Conservation (phyloP, 2,888 invertebrate genomes). For the Ichneumoninae sp. region DNA sequence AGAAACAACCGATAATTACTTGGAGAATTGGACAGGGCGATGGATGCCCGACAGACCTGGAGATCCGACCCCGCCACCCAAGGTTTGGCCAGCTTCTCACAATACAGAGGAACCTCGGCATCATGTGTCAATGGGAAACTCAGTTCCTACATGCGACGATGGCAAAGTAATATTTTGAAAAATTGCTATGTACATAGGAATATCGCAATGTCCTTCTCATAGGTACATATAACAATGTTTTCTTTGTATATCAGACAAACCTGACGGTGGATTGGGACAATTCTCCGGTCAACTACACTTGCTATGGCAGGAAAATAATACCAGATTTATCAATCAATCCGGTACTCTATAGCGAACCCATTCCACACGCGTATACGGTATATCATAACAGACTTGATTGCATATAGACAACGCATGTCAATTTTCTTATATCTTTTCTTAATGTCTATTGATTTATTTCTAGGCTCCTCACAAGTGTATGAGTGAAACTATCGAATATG, state of each 20-base stretch:
- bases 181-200: slow-evolving; percentile 56
- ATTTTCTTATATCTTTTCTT: neutral
- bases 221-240: slow-evolving; percentile 74
- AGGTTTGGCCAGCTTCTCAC: slow-evolving; percentile 69
- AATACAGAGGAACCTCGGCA: slow-evolving; percentile 72
- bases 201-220: slow-evolving; percentile 62
- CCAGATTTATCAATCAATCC: slow-evolving; percentile 85
- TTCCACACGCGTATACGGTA: slow-evolving; percentile 87
- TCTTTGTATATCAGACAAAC: slow-evolving; percentile 85
- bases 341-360: slow-evolving; percentile 85
- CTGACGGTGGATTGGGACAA: slow-evolving; percentile 87
- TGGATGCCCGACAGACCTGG: slow-evolving; percentile 82
- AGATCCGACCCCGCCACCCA: slow-evolving; percentile 75
- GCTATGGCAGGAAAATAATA: slow-evolving; percentile 85
- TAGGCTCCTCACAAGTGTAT: slow-evolving; percentile 90
- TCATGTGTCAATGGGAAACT: slow-evolving; percentile 86
- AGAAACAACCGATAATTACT: slow-evolving; percentile 33
- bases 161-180: slow-evolving; percentile 85
- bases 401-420: neutral
- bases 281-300: slow-evolving; percentile 87
- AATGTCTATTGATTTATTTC: slow-evolving; percentile 69
- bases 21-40: slow-evolving; percentile 82
- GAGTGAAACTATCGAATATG: slow-evolving; percentile 87
- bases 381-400: slow-evolving; percentile 67
- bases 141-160: slow-evolving; percentile 87